Conservation (phyloP, 2,888 invertebrate genomes). For the Imbricaverruca yamaguchii region DNA sequence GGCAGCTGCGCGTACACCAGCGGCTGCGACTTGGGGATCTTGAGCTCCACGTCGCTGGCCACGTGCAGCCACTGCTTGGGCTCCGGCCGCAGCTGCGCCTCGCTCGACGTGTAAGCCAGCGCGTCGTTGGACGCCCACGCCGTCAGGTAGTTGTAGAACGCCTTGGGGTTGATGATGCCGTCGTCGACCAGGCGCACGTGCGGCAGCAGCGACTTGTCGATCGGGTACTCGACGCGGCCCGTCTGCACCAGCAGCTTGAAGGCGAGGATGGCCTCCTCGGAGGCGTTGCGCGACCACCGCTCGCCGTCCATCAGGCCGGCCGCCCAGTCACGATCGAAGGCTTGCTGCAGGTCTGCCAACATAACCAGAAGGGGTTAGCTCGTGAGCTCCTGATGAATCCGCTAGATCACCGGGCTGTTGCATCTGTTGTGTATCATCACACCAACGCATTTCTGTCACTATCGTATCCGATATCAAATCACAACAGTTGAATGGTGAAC, state of each 20-base stretch:
- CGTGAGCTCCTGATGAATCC: too few relatives aligned
- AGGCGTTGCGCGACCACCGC: conserved; percentile 79
- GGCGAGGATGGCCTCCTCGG: conserved; percentile 85
- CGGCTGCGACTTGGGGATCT: conserved; percentile 86
- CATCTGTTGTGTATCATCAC: too few relatives aligned
- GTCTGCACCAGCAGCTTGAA: conserved; percentile 94
- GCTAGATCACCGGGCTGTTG: too few relatives aligned
- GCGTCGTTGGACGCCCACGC: conserved; percentile 96
- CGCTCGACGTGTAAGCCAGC: conserved; percentile 79
- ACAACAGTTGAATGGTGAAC: too few relatives aligned
- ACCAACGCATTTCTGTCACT: too few relatives aligned
- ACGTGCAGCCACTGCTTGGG: conserved; percentile 82
- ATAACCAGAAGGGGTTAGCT: neutral
- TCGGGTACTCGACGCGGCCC: conserved; percentile 87
- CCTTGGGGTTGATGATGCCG: conserved; percentile 65
- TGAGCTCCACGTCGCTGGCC: conserved; percentile 67
- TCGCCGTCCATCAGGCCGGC: conserved; percentile 65
- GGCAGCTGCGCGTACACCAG: conserved; percentile 89
- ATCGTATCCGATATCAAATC: too few relatives aligned
- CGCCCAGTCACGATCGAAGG: conserved; percentile 73
- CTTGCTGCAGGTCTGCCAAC: conserved; percentile 61
- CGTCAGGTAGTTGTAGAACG: conserved; percentile 95
- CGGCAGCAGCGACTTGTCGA: conserved; percentile 75
- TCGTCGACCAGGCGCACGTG: conserved; percentile 60
- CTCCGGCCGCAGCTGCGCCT: conserved; percentile 82